phyloP scores from a whole-genome alignment of 2,797 vertebrate species.

The Onychomys leucogaster region DNA sequence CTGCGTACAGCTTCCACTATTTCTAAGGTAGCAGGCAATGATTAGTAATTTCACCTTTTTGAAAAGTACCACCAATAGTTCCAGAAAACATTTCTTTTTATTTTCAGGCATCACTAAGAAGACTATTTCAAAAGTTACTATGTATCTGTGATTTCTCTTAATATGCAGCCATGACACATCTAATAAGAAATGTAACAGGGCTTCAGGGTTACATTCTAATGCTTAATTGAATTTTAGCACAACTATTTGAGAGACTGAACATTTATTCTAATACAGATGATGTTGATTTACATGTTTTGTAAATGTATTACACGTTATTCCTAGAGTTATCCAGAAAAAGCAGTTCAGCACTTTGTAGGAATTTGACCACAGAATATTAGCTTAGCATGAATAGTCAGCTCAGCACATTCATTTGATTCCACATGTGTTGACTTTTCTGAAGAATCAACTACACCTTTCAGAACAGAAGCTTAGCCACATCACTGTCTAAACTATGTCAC shows the following conservation, averaged over 20 bases:
- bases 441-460: slow-evolving; percentile 2
- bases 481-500: neutral
- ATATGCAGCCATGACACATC: neutral
- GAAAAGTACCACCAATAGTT: neutral
- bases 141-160: neutral
- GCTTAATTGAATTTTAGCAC: neutral
- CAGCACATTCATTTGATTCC: neutral
- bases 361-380: neutral
- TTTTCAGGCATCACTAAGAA: neutral
- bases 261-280: neutral
- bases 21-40: neutral
- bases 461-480: neutral
- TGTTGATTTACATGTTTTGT: neutral
- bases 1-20: neutral
- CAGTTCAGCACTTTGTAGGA: neutral
- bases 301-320: neutral
- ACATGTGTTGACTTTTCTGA: neutral
- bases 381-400: neutral
- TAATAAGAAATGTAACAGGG: neutral
- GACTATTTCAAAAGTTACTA: neutral
- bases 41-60: neutral
- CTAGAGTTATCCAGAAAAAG: neutral
- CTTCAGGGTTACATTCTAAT: too few relatives aligned
- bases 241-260: neutral
- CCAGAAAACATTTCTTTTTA: neutral